These are phyloP conservation scores for Psittacula cyanocephala DNA, from an alignment of 2,113 vertebrate genomes.

Conservation along the genomic window DNA sequence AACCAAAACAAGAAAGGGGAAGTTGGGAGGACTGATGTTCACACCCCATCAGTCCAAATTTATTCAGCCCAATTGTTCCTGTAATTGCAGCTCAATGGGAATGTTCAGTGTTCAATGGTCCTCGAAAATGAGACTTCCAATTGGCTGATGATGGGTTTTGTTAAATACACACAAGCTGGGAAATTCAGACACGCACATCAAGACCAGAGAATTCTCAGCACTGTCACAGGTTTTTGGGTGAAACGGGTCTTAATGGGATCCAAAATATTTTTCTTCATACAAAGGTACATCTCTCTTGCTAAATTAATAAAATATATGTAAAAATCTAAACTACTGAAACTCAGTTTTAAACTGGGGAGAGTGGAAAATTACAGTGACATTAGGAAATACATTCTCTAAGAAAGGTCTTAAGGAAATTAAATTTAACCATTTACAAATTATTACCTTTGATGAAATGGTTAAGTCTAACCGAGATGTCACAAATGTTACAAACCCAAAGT, in stretches of 20 bases:
- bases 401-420: background rate
- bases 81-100: constrained; percentile 52
- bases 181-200: background rate
- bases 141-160: constrained; percentile 31
- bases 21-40: constrained; percentile 24
- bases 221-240: background rate
- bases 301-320: background rate
- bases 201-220: background rate
- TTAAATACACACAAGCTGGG: background rate
- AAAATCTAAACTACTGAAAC: background rate
- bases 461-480: background rate
- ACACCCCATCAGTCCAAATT: constrained; percentile 52
- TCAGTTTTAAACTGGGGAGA: background rate
- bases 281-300: background rate
- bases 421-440: background rate
- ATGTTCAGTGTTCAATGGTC: constrained; percentile 53
- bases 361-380: background rate
- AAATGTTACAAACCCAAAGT: background rate
- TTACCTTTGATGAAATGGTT: background rate
- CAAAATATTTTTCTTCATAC: background rate
- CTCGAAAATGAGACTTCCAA: constrained; percentile 56
- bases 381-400: background rate
- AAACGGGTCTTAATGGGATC: background rate
- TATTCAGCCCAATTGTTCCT: constrained; percentile 62
- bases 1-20: background rate